Base-by-base conservation (phyloP, 92 coral and sea anemone species). In the Pocillopora grandis region DNA sequence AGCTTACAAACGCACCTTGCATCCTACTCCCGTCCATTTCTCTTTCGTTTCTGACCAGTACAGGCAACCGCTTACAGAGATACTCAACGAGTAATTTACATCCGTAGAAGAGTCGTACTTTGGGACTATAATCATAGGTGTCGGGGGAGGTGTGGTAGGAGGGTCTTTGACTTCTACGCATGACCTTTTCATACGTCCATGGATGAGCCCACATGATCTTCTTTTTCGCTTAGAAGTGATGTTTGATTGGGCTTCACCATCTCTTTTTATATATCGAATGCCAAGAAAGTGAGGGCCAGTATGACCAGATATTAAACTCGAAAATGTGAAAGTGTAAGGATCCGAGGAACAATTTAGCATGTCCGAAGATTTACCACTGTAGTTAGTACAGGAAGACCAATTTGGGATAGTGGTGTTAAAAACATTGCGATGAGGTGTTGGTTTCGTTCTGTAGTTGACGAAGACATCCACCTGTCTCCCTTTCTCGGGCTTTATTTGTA, bases 11-110 rank as follows among this genome's bases (percentile, higher is more conserved):
- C 52, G 52, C 52, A 94, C 98, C 95, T 84, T 80, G 67, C 98
- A 94, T 23, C 98, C 98, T 75, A 91, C 93, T 12, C 95, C 85
- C 16, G 98, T 94, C 98, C 98, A 94, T 66, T 89, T 94, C 48
- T 93, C 90, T 73, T 88, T 62, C n/a, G 88, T 64, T 72, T 91
- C 90, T 18, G 98, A 94, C 98, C 98, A 94, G 79, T 94, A 94
- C 70, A 94, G 79, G 49, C 98, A 94, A 16, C 92, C 89, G 35
- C 91, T 83, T 60, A 94, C 95, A 64, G 93, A 89, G 11, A 94
- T 91, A 23, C 89, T 76, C 93, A 94, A 84, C 27, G 95, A 87
- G 69, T 94, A 94, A 68, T 94, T 94, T 14, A 89, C 88, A 70
- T 94, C 98, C 13, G 93, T 89, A 12, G 84, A 76, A 17, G 82